Evolutionary conservation across 2,888 invertebrate genomes (phyloP).

Genomic region (Cheilosia pagana): DNA sequence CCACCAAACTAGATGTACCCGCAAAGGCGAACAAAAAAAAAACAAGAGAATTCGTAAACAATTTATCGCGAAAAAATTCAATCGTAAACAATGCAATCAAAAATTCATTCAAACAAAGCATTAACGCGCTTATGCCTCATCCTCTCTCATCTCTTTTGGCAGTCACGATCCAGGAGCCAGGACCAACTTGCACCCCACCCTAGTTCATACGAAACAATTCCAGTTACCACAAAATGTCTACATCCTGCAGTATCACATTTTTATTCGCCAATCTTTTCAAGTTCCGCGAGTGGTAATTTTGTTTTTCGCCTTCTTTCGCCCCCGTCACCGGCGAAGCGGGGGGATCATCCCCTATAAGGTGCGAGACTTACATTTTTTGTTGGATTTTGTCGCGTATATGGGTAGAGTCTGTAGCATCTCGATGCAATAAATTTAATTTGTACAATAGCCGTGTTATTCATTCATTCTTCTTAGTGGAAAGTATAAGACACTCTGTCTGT

Average conservation of each 20-base stretch:
- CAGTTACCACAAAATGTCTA: constrained; percentile 69
- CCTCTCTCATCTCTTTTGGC: constrained; percentile 34
- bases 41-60: constrained; percentile 76
- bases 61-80: constrained; percentile 81
- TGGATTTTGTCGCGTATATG: constrained; percentile 24
- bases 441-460: constrained; percentile 25
- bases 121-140: constrained; percentile 79
- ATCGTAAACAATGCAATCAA: constrained; percentile 84
- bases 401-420: too few relatives aligned
- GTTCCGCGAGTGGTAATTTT: constrained; percentile 60
- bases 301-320: constrained; percentile 28
- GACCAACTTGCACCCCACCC: constrained; percentile 28
- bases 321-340: neutral
- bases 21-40: constrained; percentile 11
- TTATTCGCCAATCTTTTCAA: constrained; percentile 62
- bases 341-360: constrained; percentile 11
- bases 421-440: constrained; percentile 70
- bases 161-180: constrained; percentile 24
- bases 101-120: constrained; percentile 84
- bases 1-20: constrained; percentile 16
- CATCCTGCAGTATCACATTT: constrained; percentile 59
- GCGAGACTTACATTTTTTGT: constrained; percentile 21
- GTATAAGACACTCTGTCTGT: neutral
- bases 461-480: neutral
- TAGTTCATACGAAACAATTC: constrained; percentile 51